Percentiles rank a stretch among this genome's conserved stretches.
Evolutionary conservation across 2,888 invertebrate species (phyloP).

Genomic region (Myopa tessellatipennis): DNA sequence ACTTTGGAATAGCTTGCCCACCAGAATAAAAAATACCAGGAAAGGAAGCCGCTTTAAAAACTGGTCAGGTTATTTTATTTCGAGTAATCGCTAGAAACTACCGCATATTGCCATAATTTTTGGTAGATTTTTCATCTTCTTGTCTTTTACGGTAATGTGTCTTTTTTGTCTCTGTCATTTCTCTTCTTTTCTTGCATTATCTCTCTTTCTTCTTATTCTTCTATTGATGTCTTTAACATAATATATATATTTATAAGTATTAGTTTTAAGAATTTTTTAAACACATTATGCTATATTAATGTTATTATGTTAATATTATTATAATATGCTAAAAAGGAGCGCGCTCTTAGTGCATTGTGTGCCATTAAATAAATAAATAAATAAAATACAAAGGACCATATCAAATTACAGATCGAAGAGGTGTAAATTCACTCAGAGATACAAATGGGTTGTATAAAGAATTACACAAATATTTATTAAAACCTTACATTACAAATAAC

Average conservation of each 20-base stretch:
- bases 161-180: no score
- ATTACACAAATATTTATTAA: neutral
- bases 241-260: neutral
- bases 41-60: neutral
- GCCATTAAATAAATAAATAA: neutral
- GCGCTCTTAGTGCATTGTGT: neutral
- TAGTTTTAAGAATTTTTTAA: neutral
- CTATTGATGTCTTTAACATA: no score
- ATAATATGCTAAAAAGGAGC: neutral
- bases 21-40: no score
- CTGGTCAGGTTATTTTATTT: neutral
- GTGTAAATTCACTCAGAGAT: no score
- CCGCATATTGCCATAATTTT: neutral
- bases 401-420: no score
- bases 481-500: no score
- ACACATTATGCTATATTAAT: neutral
- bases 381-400: no score
- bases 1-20: neutral
- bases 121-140: neutral
- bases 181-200: no score
- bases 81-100: neutral
- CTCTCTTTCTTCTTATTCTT: no score
- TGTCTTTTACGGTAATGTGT: no score
- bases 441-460: no score
- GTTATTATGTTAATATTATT: neutral